Percentiles rank a stretch among this genome's conserved stretches.
Conservation (phyloP, 2,888 invertebrate genomes). For the Melanophora roralis region DNA sequence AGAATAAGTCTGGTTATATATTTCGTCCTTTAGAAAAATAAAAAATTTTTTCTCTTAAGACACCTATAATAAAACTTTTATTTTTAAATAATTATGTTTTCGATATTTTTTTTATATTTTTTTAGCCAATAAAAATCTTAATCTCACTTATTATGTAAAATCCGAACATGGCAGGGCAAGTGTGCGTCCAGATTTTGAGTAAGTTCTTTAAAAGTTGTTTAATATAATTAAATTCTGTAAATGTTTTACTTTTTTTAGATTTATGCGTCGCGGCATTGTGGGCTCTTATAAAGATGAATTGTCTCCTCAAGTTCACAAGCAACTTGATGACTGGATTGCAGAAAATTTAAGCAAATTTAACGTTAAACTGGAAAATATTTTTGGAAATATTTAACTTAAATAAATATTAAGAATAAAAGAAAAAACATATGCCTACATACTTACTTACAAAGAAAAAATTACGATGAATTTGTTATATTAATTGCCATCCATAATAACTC, state of each 20-base stretch:
- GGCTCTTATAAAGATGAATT: slow-evolving; percentile 64
- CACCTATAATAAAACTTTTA: no score
- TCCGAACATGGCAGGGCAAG: neutral
- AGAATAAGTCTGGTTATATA: no score
- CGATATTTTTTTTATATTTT: neutral
- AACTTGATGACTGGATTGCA: slow-evolving; percentile 60
- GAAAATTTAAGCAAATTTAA: slow-evolving; percentile 35
- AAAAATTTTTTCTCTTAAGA: no score
- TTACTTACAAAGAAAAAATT: no score
- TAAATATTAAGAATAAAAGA: neutral
- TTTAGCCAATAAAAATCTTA: slow-evolving; percentile 24
- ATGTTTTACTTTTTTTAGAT: slow-evolving; percentile 50
- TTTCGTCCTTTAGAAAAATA: no score
- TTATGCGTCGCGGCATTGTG: slow-evolving; percentile 65
- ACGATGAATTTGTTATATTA: no score
- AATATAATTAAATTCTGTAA: no score
- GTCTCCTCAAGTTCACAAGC: slow-evolving; percentile 16
- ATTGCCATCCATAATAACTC: no score
- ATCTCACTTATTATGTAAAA: slow-evolving; percentile 31
- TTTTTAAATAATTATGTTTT: no score
- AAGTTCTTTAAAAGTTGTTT: neutral
- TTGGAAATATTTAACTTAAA: slow-evolving; percentile 52
- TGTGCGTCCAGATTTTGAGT: slow-evolving; percentile 37
- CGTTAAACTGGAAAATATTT: slow-evolving; percentile 60
- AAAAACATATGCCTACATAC: no score